Evolutionary conservation across 2,797 vertebrate species (phyloP).

Genomic region (Anguilla pacifica): DNA sequence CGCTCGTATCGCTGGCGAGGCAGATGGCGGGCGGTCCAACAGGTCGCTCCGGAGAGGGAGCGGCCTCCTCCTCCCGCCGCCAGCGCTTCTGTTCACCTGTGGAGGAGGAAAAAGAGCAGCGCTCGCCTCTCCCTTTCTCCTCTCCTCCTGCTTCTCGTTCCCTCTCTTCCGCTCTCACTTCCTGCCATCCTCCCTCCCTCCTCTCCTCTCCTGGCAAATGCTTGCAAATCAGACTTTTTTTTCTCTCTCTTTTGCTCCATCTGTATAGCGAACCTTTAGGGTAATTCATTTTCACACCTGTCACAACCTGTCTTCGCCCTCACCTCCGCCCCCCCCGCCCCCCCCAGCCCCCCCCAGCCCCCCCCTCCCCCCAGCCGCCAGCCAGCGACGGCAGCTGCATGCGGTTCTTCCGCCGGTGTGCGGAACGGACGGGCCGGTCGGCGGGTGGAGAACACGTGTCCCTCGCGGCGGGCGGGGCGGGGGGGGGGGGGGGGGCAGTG

Average conservation of each 20-base stretch:
- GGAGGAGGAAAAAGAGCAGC: conserved; percentile 4
- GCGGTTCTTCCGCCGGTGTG: neutral
- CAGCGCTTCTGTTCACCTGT: conserved; percentile 25
- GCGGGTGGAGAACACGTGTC: neutral
- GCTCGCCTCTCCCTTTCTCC: neutral
- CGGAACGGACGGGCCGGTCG: neutral
- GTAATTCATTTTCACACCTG: conserved; percentile 18
- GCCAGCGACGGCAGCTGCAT: neutral
- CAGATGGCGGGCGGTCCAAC: neutral
- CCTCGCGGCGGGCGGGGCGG: neutral
- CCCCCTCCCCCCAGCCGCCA: neutral
- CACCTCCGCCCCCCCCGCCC: no score
- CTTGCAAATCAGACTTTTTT: neutral
- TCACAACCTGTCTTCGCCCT: neutral
- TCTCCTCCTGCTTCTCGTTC: neutral
- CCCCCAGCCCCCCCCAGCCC: neutral
- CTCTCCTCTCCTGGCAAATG: neutral
- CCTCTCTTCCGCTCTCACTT: neutral
- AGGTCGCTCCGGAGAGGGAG: neutral
- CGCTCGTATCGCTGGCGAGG: neutral
- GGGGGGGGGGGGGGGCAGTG: no score
- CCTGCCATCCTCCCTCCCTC: neutral
- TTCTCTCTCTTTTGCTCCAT: neutral
- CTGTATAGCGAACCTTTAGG: conserved; percentile 12
- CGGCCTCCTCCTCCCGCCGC: neutral